Conservation (phyloP, 2,888 invertebrate genomes). For the Spisula subtruncata region DNA sequence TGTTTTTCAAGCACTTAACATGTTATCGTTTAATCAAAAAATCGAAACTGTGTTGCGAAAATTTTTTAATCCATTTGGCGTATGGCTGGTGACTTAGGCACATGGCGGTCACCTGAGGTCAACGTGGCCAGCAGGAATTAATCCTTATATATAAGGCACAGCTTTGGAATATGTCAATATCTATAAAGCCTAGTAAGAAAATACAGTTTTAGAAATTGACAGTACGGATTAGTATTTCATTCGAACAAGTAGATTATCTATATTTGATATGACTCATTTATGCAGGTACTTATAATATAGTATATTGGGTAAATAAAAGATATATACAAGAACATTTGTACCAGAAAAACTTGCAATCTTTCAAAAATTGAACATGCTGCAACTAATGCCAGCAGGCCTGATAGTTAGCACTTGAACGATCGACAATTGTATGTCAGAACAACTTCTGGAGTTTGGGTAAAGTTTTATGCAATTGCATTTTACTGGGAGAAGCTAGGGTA, state of each 20-base stretch:
- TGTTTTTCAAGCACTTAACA: conserved; percentile 50
- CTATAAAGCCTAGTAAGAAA: background rate
- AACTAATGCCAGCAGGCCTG: no score
- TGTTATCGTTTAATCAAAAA: conserved; percentile 42
- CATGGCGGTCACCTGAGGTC: conserved; percentile 32
- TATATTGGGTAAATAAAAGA: background rate
- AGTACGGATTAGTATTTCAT: background rate
- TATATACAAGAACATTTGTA: background rate
- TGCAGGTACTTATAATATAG: background rate
- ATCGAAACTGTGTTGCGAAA: conserved; percentile 27
- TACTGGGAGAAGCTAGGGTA: no score
- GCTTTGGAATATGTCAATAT: background rate
- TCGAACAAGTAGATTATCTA: background rate
- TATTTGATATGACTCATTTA: background rate
- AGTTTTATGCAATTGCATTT: no score
- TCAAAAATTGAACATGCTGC: no score
- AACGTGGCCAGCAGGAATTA: conserved; percentile 8
- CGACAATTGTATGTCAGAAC: no score
- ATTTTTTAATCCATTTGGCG: conserved; percentile 35
- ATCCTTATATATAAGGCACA: background rate
- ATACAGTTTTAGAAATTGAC: background rate
- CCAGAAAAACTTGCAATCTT: background rate
- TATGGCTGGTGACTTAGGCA: background rate
- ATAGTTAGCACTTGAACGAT: no score
- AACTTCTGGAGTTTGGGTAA: no score